Base-by-base conservation (phyloP, 2,797 vertebrate species). In the Anniella stebbinsi region DNA sequence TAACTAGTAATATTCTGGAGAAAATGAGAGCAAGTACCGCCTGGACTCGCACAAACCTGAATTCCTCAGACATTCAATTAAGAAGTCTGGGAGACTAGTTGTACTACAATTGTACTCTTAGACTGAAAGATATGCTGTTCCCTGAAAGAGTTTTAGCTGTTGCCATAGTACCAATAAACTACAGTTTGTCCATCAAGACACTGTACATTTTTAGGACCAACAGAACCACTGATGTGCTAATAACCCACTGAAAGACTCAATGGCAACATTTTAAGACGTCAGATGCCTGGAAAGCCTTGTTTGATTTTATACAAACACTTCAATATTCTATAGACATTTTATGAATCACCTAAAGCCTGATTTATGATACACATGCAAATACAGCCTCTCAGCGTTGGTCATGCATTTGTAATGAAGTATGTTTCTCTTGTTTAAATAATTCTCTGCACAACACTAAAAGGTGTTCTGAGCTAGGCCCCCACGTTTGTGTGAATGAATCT, bases 51-150 rank as follows among this genome's bases (percentile, higher is more conserved):
- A 30, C 38, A 92, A 91, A 57, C 84, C 76, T 36, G 89, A 93
- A 94, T 96, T 93, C 93, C 92, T 94, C 69, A 96, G 92, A 95
- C 91, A 94, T 88, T 90, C 96, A 94, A 96, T 94, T 93, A 94
- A 94, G 94, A 94, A 66, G 81, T 94, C 91, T 93, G 91, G 91
- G 87, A 95, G 84, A 93, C 87, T 95, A 95, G 95, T 91, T 93
- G 78, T 87, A 6, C 95, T 96, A 96, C 95, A 96, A 94, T 87
- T 96, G 92, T 88, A 94, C 92, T 95, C 87, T 48, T 93, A 67
- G 95, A 95, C 48, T 90, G 83, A 70, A 87, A 93, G 83, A 93
- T 92, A 84, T 0, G 73, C 87, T 95, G 92, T 93, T 95, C 76
- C 91, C 91, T 92, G 92, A 92, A 93, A 2, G 33, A 41, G 86